Conservation (phyloP, 1,140 invertebrate genomes). For the Brachionus asplanchnoidis region DNA sequence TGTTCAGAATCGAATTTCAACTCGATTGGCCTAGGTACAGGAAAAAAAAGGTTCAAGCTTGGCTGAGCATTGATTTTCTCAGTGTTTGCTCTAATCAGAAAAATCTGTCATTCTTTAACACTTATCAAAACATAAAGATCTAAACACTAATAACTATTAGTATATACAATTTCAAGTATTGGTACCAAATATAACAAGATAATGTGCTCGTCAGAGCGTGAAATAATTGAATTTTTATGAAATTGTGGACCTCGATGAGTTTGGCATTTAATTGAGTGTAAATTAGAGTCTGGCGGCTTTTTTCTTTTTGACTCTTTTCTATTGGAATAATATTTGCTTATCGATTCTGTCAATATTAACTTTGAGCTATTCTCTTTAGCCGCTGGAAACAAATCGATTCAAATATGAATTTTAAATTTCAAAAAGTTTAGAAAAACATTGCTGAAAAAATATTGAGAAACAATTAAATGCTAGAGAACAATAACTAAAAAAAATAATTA, state of each 20-base stretch:
- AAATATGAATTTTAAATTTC: conserved; percentile 25
- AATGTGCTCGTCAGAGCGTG: not conserved
- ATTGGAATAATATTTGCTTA: conserved; percentile 21
- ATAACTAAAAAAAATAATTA: not conserved
- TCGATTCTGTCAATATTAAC: conserved; percentile 20
- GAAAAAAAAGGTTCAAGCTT: not conserved
- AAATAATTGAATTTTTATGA: not conserved
- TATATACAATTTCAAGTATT: conserved; percentile 8
- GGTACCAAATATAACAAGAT: not conserved
- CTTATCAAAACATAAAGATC: not conserved
- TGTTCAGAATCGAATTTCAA: not conserved
- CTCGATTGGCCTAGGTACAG: not conserved
- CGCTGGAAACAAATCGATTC: not conserved
- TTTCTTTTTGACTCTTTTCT: not conserved
- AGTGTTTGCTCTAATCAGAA: conserved; percentile 3
- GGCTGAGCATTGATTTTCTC: not conserved
- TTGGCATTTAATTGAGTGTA: conserved; percentile 21
- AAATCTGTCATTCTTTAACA: conserved; percentile 18
- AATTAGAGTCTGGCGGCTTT: not conserved
- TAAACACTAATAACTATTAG: not conserved
- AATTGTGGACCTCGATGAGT: not conserved
- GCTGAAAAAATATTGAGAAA: not conserved
- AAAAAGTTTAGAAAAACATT: conserved; percentile 9
- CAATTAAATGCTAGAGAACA: not conserved
- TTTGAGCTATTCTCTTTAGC: conserved; percentile 2